These are phyloP conservation scores for Toxotes jaculatrix DNA, from an alignment of 2,113 vertebrate genomes.

Conservation along the genomic window DNA sequence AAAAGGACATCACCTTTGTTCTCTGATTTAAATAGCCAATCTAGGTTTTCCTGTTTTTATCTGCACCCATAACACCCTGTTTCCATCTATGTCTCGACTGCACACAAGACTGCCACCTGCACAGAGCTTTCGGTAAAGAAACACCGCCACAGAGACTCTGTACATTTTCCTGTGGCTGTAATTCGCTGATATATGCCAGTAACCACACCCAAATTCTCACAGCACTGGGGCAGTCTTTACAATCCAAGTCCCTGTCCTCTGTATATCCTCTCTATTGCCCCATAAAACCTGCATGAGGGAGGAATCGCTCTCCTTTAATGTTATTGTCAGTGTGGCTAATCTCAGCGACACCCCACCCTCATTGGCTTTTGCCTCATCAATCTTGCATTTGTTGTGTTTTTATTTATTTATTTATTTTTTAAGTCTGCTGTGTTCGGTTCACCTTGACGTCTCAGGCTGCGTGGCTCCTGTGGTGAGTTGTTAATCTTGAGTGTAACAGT, in stretches of 20 bases:
- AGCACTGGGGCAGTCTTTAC: conserved; percentile 28
- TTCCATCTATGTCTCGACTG: background rate
- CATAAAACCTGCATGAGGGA: conserved; percentile 56
- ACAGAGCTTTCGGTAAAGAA: background rate
- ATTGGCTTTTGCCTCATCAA: conserved; percentile 39
- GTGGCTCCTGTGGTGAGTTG: conserved; percentile 22
- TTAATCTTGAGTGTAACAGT: conserved; percentile 64
- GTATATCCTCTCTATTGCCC: conserved; percentile 55
- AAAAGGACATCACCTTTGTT: background rate
- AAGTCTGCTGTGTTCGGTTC: conserved; percentile 9
- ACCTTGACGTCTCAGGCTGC: conserved; percentile 21
- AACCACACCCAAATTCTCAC: background rate
- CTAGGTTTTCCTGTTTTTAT: background rate
- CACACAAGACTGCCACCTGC: background rate
- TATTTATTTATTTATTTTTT: conserved; percentile 13
- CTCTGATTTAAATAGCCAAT: conserved; percentile 1
- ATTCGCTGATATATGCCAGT: conserved; percentile 6
- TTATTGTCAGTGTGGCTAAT: conserved; percentile 64
- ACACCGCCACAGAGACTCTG: background rate
- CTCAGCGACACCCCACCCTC: conserved; percentile 33
- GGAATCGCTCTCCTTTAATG: conserved; percentile 49
- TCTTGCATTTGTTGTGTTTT: conserved; percentile 34
- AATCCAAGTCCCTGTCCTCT: conserved; percentile 34
- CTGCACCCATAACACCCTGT: background rate
- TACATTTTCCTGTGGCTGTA: conserved; percentile 6